A percentile compares a stretch with the other conserved stretches of the same genome.
These are phyloP conservation scores for Zaprionus tsacasi DNA, from an alignment of 1,140 invertebrate genomes.

Conservation along the genomic window DNA sequence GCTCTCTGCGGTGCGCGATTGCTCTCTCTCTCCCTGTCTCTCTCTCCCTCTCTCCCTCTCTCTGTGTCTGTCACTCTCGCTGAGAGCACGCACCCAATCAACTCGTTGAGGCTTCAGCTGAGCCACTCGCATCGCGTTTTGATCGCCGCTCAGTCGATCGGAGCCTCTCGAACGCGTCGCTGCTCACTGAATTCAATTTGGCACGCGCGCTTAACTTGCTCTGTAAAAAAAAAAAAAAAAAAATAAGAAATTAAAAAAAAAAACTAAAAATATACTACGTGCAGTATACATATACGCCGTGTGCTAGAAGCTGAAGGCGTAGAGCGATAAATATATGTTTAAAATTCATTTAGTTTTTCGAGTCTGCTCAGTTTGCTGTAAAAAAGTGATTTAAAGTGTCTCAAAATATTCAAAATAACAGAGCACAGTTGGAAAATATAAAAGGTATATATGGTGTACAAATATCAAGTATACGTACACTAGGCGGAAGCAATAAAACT, in stretches of 20 bases:
- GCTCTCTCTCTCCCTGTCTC: not conserved
- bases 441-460: not conserved
- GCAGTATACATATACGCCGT: slow-evolving; percentile 7
- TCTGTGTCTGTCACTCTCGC: slow-evolving; percentile 6
- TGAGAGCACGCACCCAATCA: slow-evolving; percentile 2
- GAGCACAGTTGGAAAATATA: not conserved
- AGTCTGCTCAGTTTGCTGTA: not conserved
- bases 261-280: slow-evolving; percentile 20
- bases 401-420: slow-evolving; percentile 6
- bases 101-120: slow-evolving; percentile 36
- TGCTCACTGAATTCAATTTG: slow-evolving; percentile 55
- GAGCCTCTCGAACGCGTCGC: slow-evolving; percentile 73
- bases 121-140: slow-evolving; percentile 53
- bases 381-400: not conserved
- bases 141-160: slow-evolving; percentile 81
- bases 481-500: slow-evolving; percentile 10
- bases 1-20: not conserved
- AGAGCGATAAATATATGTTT: slow-evolving; percentile 1
- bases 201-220: slow-evolving; percentile 43
- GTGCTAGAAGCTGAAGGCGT: not conserved
- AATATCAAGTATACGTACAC: not conserved
- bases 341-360: not conserved
- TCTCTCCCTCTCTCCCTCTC: not conserved
- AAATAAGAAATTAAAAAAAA: slow-evolving; percentile 22
- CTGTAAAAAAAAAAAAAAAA: slow-evolving; percentile 18